Evolutionary conservation across 2,888 invertebrate species (phyloP), one percentile per base, ranked within the genome.

Genomic region (Drosophila suboccidentalis): DNA sequence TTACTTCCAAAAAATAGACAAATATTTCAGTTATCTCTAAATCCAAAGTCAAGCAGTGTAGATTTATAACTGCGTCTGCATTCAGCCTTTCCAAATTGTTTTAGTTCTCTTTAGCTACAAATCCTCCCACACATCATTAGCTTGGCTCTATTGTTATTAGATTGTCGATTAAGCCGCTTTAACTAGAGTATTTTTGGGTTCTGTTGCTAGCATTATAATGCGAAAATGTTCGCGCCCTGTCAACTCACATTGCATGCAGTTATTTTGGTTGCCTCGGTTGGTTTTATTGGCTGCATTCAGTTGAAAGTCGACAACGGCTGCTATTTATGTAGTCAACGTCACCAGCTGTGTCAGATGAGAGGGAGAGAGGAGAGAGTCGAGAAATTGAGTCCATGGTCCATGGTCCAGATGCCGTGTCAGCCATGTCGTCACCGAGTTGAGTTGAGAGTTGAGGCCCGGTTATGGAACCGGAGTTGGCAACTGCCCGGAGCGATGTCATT

Each of bases 271-370:
- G 84, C 65, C 47, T 76, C 78, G 89, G 87, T 87, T 81, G 87
- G 73, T 83, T 89, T 89, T 89, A 84, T 87, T 81, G 79, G 84
- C 65, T 65, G 80, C 66, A 61, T 61, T 61, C 55, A 44, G 75
- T 41, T 63, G 54, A 13, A 19, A 19, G 9, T 44, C 53, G n/a
- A 32, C 64, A 47, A 60, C 65, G 54, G 68, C 82, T 77, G 86
- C 73, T 86, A 75, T 83, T 83, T 83, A 88, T 88, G 75, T 70
- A 82, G 87, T 85, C 62, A 46, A 34, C 61, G 58, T 60, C 70
- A 60, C 22, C 6, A 44, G 43, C 19, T 64, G 19, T 19, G 34
- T 4, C 26, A n/a, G 29, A 29, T 9, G 46, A 29, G 29, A 26
- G 9, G 9, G 46, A 29, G 19, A 11, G 13, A 8, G 19, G 34